These are phyloP conservation scores for Indicator maculatus DNA, from an alignment of 2,113 vertebrate species.

Conservation along the genomic window DNA sequence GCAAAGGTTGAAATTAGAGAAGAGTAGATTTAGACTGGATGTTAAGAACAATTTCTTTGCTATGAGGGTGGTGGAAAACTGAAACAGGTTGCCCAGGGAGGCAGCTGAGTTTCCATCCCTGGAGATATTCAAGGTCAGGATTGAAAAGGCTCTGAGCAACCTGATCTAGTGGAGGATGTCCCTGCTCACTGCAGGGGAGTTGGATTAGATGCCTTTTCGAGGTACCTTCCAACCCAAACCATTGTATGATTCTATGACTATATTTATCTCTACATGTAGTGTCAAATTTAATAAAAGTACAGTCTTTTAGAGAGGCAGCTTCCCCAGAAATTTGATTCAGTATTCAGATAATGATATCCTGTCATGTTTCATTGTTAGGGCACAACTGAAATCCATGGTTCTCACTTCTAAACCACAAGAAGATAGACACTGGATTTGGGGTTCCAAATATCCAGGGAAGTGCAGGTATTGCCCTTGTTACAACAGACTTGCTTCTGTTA, in stretches of 20 bases:
- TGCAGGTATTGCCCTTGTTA: not conserved
- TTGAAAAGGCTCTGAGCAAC: too few species aligned
- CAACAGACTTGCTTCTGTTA: not conserved
- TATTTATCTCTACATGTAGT: not conserved
- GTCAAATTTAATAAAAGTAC: constrained; percentile 31
- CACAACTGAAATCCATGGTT: not conserved
- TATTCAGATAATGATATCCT: constrained; percentile 20
- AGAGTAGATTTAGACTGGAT: too few species aligned
- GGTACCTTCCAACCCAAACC: too few species aligned
- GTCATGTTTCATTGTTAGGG: not conserved
- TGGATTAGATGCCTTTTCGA: too few species aligned
- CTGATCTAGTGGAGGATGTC: too few species aligned
- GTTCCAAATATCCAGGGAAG: not conserved
- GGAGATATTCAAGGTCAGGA: too few species aligned
- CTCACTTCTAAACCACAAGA: not conserved
- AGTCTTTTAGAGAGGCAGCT: not conserved
- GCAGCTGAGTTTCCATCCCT: too few species aligned
- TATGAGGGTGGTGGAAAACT: too few species aligned
- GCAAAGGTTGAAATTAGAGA: too few species aligned
- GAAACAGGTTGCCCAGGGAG: too few species aligned
- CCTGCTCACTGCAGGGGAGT: too few species aligned
- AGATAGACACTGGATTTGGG: not conserved
- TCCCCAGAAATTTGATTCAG: not conserved
- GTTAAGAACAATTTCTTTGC: too few species aligned
- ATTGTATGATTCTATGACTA: not conserved